phyloP scores from a whole-genome alignment of 2,888 invertebrate species.

The Diloba caeruleocephala region DNA sequence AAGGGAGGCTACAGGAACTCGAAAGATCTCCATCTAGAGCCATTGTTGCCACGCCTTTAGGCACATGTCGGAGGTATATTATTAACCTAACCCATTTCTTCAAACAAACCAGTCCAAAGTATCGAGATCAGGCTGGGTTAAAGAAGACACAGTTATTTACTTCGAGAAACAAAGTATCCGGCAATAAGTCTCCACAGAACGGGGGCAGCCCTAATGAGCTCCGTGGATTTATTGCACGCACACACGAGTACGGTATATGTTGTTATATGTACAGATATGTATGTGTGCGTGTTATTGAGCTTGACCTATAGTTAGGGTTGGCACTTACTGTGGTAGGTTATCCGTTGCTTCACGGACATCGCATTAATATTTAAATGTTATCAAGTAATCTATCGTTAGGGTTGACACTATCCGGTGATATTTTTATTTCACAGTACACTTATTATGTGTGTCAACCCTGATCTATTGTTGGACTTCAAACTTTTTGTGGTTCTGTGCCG shows the following conservation, averaged over 20 bases:
- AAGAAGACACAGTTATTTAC: conserved; percentile 29
- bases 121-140: conserved; percentile 6
- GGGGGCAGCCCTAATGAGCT: conserved; percentile 48
- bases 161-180: conserved; percentile 30
- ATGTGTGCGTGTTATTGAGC: conserved; percentile 27
- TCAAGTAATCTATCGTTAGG: conserved; percentile 24
- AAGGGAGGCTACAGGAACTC: no score
- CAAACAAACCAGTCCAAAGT: conserved; percentile 14
- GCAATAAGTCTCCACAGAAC: conserved; percentile 46
- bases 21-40: no score
- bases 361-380: conserved; percentile 1
- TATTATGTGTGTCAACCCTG: background rate
- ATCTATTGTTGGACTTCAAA: no score
- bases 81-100: background rate
- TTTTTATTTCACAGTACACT: background rate
- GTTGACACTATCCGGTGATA: conserved; percentile 5
- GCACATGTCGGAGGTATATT: no score
- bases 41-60: no score
- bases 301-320: conserved; percentile 27
- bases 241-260: background rate
- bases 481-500: no score
- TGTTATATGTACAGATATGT: background rate
- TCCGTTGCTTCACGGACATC: background rate
- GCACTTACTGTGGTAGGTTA: background rate
- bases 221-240: conserved; percentile 45